These are phyloP conservation scores for Anguilla pacifica DNA, from an alignment of 2,797 vertebrate species.

Conservation along the genomic window DNA sequence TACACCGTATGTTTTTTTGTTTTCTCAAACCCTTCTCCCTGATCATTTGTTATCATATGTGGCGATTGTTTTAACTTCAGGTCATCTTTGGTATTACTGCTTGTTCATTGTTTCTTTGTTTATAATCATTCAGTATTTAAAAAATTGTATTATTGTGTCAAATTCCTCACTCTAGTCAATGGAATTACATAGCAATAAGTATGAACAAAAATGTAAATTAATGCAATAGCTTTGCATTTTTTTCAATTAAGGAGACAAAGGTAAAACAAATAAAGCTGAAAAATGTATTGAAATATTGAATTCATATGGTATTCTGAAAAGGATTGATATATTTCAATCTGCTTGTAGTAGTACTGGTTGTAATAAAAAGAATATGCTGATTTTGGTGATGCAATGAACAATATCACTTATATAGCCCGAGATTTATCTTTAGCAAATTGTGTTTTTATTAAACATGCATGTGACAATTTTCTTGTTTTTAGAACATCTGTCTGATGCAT, in stretches of 20 bases:
- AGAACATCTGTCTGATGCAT: background rate
- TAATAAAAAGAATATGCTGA: background rate
- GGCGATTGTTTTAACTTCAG: background rate
- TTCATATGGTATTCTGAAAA: background rate
- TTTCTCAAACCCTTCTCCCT: background rate
- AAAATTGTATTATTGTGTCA: background rate
- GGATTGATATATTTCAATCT: background rate
- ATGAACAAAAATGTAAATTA: background rate
- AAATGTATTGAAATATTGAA: background rate
- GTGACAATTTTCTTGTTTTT: background rate
- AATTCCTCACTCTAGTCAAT: background rate
- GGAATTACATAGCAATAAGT: background rate
- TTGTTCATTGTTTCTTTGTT: slow-evolving; percentile 24
- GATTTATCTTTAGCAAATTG: background rate
- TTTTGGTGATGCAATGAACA: background rate
- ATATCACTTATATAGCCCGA: background rate
- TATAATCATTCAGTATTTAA: background rate
- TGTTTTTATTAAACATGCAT: background rate
- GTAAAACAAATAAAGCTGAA: no score
- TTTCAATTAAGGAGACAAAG: background rate
- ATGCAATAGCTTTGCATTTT: background rate
- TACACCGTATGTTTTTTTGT: background rate
- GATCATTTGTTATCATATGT: background rate
- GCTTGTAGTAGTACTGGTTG: background rate
- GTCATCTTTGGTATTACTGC: slow-evolving; percentile 40